Conservation (phyloP, 2,888 invertebrate genomes). For the Sabellastarte sp. region DNA sequence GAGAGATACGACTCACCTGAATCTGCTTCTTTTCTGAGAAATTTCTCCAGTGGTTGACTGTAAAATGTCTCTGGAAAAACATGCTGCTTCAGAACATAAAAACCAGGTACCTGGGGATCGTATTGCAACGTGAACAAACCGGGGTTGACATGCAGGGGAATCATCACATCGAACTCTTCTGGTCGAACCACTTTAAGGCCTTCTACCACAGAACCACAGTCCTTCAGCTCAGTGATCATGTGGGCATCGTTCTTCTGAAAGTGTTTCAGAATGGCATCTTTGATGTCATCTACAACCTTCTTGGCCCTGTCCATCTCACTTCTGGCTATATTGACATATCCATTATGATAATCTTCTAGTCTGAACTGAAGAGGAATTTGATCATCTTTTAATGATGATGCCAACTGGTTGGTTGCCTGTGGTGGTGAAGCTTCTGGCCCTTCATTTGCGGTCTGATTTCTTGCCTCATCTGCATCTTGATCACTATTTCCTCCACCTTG, state of each 20-base stretch:
- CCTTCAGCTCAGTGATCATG: no score
- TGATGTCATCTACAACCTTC: slow-evolving; percentile 11
- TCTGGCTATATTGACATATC: slow-evolving; percentile 11
- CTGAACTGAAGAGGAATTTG: no score
- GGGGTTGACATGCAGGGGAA: slow-evolving; percentile 7
- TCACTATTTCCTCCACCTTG: no score
- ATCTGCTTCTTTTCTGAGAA: no score
- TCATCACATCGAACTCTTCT: slow-evolving; percentile 15
- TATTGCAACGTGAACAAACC: slow-evolving; percentile 8
- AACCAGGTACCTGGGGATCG: slow-evolving; percentile 2
- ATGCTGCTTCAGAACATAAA: slow-evolving; percentile 4
- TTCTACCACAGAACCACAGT: slow-evolving; percentile 14
- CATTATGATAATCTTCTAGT: slow-evolving; percentile 12
- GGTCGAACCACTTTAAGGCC: slow-evolving; percentile 16
- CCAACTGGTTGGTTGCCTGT: no score
- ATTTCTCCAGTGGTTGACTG: no score
- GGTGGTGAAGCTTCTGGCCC: no score
- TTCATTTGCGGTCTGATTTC: no score
- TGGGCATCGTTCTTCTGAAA: slow-evolving; percentile 5
- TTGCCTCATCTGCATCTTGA: no score
- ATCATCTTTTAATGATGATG: no score
- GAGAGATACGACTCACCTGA: slow-evolving; percentile 16
- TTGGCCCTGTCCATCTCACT: slow-evolving; percentile 3
- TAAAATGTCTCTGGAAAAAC: slow-evolving; percentile 2
- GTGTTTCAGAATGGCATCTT: slow-evolving; percentile 1